Evolutionary conservation across 2,888 invertebrate genomes (phyloP).

Genomic region (Mantis religiosa): DNA sequence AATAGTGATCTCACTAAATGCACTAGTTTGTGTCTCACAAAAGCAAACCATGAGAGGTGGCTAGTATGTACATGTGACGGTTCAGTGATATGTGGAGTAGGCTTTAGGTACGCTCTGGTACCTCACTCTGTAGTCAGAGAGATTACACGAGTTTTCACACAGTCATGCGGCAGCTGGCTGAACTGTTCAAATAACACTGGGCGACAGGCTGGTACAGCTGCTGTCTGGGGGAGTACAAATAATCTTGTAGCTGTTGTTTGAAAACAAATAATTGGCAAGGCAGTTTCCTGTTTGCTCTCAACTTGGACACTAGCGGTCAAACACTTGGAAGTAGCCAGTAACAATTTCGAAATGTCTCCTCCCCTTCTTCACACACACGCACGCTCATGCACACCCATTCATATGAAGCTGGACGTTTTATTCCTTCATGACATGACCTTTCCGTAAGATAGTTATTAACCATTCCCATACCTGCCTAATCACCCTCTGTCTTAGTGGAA

Average conservation of each 20-base stretch:
- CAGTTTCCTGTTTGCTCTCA: background rate
- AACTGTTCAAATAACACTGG: background rate
- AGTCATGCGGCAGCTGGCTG: background rate
- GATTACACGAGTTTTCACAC: background rate
- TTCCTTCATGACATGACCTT: too few species aligned
- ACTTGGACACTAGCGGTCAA: background rate
- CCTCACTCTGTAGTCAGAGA: background rate
- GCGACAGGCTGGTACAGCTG: background rate
- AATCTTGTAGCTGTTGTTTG: background rate
- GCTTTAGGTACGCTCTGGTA: background rate
- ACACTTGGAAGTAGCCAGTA: background rate
- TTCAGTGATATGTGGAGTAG: too few species aligned
- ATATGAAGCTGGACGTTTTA: too few species aligned
- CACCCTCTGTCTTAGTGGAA: too few species aligned
- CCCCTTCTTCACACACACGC: background rate
- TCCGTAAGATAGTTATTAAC: too few species aligned
- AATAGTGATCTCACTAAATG: too few species aligned
- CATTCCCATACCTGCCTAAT: too few species aligned
- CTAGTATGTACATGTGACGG: too few species aligned
- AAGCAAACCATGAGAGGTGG: too few species aligned
- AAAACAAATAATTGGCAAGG: background rate
- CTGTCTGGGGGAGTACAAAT: background rate
- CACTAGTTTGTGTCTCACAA: too few species aligned
- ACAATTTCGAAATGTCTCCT: background rate
- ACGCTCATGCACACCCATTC: too few species aligned